Base-by-base conservation (phyloP, 2,888 invertebrate genomes). In the Eristalinus sepulchralis region DNA sequence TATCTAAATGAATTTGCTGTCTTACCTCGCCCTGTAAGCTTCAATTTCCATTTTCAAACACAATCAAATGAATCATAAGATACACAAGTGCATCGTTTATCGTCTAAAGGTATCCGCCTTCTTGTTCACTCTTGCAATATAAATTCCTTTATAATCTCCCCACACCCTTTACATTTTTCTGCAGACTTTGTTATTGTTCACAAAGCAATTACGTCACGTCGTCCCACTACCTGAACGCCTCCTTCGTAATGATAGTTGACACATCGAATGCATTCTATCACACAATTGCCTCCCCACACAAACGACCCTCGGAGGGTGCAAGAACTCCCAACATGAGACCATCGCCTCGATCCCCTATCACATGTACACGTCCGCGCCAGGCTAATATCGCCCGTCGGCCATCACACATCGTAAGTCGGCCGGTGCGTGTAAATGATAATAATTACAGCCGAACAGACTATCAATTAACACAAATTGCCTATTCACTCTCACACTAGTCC, bases 381-480 rank as follows among this genome's bases (percentile, higher is more conserved):
- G 59, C 34, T 53, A 68, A 39, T 79, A 79, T 73, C 34, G 11
- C 55, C 62, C 36, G 68, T 22, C 55, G 11, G 68, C 59, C 47
- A 63, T 24, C 36, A 27, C 39, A 59, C 66, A 55, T 71, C 59
- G 62, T 68, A 76, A 71, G 39, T 66, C 73, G 31, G 62, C 62
- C 84, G 75, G 70, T 84, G 71, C 85, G 81, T 82, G 77, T 83
- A 78, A 86, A 83, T 86, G 75, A 70, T 60, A 66, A 82, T 86
- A 86, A 83, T 86, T 86, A 83, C 82, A 57, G 75, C 75, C 78
- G 70, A 83, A 70, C 83, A 79, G 78, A 86, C 86, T 82, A 86
- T 83, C 83, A 86, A 86, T 86, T 86, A 86, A 82, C 73, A 47
- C 70, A 83, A 86, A 86, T 86, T 86, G 86, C 70, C 86, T 73